Percentiles rank a stretch among this genome's conserved stretches.
Conservation (phyloP, 2,113 vertebrate species). For the Paralichthys olivaceus region DNA sequence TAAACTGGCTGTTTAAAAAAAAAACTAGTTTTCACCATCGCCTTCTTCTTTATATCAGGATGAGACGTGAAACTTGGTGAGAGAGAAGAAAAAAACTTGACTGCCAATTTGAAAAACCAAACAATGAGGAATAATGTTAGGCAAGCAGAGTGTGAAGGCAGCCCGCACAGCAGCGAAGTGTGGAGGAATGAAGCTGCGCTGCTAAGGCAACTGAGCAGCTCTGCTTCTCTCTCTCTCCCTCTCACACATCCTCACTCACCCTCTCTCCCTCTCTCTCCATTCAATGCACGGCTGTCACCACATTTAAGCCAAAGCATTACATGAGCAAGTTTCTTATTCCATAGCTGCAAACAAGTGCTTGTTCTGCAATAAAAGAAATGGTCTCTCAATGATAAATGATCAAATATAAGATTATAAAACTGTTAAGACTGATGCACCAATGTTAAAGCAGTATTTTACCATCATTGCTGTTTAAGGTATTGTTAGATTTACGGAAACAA, state of each 20-base stretch:
- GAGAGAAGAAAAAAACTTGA: not conserved
- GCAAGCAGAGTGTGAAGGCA: slow-evolving; percentile 6
- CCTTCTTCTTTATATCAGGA: slow-evolving; percentile 17
- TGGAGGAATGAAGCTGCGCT: slow-evolving; percentile 74
- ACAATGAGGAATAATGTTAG: not conserved
- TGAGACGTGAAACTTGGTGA: slow-evolving; percentile 1
- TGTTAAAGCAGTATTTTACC: too few relatives aligned
- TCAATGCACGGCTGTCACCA: slow-evolving; percentile 40
- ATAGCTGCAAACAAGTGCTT: not conserved
- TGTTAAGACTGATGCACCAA: not conserved
- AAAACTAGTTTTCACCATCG: slow-evolving; percentile 8
- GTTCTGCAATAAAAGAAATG: not conserved
- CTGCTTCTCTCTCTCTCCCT: slow-evolving; percentile 7
- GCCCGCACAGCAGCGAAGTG: slow-evolving; percentile 20
- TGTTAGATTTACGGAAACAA: not conserved
- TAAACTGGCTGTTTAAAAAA: not conserved
- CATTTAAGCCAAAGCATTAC: not conserved
- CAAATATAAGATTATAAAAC: too few relatives aligned
- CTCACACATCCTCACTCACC: not conserved
- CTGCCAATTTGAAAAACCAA: not conserved
- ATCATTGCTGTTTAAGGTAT: not conserved
- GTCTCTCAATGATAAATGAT: too few relatives aligned
- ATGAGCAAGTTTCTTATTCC: slow-evolving; percentile 5
- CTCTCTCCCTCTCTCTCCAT: slow-evolving; percentile 8
- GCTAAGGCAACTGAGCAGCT: slow-evolving; percentile 59